Conservation (phyloP, 2,888 invertebrate genomes). For the Idaea dimidiata region DNA sequence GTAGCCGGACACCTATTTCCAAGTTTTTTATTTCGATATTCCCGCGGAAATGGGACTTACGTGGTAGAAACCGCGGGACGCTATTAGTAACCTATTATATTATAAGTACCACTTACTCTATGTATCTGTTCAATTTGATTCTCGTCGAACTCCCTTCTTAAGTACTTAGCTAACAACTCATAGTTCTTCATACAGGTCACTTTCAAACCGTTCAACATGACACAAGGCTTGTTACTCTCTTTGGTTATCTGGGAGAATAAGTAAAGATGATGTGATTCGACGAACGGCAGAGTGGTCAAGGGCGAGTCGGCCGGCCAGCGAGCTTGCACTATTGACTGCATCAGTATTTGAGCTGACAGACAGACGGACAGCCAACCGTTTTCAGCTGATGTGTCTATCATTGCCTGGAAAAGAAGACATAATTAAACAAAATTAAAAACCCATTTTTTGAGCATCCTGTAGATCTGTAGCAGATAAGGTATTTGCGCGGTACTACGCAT, state of each 20-base stretch:
- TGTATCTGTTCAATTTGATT: conserved; percentile 85
- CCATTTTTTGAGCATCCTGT: no score
- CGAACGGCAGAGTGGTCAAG: conserved; percentile 88
- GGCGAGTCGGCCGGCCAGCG: conserved; percentile 90
- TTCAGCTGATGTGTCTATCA: conserved; percentile 96
- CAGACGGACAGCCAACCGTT: conserved; percentile 93
- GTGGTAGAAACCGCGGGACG: no score
- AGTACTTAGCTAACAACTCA: conserved; percentile 80
- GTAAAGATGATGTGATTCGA: conserved; percentile 84
- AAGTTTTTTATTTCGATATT: no score
- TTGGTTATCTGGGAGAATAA: conserved; percentile 78
- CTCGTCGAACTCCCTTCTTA: conserved; percentile 84
- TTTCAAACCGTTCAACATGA: conserved; percentile 82
- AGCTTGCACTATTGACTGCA: conserved; percentile 96
- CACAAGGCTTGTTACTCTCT: conserved; percentile 59
- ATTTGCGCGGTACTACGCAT: no score
- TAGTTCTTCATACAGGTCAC: conserved; percentile 77
- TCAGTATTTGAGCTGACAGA: conserved; percentile 86
- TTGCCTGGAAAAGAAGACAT: conserved; percentile 84
- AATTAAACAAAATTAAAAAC: no score
- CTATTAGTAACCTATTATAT: no score
- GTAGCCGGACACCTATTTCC: no score
- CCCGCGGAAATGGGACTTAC: no score
- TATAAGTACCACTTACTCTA: conserved; percentile 65
- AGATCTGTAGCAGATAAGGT: no score